Evolutionary conservation across 1,140 invertebrate species (phyloP).

Genomic region (Zeugodacus cucurbitae): DNA sequence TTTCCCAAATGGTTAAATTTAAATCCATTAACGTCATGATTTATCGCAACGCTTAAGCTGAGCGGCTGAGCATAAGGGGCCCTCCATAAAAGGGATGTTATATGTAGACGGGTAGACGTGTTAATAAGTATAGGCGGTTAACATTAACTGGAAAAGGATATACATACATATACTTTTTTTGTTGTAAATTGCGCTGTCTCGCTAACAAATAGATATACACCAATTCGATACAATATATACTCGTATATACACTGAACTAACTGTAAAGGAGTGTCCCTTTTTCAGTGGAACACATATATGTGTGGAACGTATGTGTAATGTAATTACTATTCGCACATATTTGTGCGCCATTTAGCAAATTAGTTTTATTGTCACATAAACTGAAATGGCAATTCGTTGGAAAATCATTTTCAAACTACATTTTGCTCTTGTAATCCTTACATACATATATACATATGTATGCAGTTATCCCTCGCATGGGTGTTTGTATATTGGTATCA

Average conservation of each 20-base stretch:
- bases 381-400: background rate
- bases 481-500: background rate
- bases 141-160: background rate
- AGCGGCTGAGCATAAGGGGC: background rate
- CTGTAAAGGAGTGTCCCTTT: background rate
- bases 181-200: background rate
- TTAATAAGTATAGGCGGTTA: background rate
- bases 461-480: background rate
- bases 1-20: background rate
- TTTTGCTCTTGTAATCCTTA: background rate
- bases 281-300: background rate
- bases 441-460: background rate
- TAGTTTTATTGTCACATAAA: constrained; percentile 17
- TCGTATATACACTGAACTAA: background rate
- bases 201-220: background rate
- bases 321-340: background rate
- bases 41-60: background rate
- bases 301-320: background rate
- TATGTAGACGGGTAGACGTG: background rate
- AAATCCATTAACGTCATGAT: constrained; percentile 10
- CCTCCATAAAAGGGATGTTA: background rate
- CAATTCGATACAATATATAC: background rate
- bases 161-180: background rate
- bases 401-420: background rate
- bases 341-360: constrained; percentile 13